phyloP scores from a whole-genome alignment of 2,113 vertebrate species.

The Oryzias celebensis region DNA sequence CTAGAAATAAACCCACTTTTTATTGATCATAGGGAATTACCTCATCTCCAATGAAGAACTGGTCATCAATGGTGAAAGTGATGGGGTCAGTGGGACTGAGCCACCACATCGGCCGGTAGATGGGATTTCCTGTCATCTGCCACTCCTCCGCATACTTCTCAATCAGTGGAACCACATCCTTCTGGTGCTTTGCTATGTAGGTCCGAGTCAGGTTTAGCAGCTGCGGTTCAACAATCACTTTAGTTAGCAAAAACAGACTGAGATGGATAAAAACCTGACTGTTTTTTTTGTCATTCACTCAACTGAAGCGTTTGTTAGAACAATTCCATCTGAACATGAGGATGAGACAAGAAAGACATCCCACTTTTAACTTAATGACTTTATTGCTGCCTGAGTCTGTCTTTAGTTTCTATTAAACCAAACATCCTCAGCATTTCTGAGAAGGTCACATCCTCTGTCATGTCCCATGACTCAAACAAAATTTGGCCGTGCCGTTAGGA shows the following conservation, averaged over 20 bases:
- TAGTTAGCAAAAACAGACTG: background rate
- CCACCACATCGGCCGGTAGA: conserved; percentile 90
- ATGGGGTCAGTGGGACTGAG: conserved; percentile 81
- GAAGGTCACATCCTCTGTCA: conserved; percentile 71
- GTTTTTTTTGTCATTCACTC: background rate
- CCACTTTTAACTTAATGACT: conserved; percentile 50
- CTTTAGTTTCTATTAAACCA: conserved; percentile 50
- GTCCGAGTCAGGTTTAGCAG: conserved; percentile 83
- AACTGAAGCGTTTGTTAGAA: conserved; percentile 31
- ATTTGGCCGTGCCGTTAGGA: conserved; percentile 72
- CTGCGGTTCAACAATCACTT: conserved; percentile 53
- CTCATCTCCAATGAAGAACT: conserved; percentile 91
- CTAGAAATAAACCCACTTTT: no score
- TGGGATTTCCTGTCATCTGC: conserved; percentile 75
- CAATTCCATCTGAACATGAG: conserved; percentile 19
- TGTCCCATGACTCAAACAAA: conserved; percentile 68
- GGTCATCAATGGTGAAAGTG: conserved; percentile 83
- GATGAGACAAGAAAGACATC: conserved; percentile 16
- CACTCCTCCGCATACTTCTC: conserved; percentile 82
- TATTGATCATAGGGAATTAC: conserved; percentile 57
- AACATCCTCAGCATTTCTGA: conserved; percentile 61
- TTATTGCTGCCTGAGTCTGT: conserved; percentile 48
- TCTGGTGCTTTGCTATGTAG: conserved; percentile 80
- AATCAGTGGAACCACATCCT: conserved; percentile 82
- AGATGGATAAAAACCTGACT: background rate